Conservation (phyloP, 2,797 vertebrate species). For the Molossus molossus region DNA sequence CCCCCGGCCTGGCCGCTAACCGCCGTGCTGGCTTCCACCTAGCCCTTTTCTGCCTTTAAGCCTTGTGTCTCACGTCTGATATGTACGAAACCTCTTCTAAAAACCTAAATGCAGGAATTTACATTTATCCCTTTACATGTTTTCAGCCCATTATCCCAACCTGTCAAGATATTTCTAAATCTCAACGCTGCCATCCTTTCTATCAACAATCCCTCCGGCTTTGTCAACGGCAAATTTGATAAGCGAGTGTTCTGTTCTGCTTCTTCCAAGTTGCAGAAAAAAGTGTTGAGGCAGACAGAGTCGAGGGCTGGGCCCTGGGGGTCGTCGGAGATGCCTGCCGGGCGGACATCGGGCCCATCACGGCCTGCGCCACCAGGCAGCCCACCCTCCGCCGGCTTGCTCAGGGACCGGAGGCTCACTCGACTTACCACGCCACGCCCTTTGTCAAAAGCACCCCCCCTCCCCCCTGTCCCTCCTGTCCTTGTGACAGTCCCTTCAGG, state of each 20-base stretch:
- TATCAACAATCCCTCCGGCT: constrained; percentile 76
- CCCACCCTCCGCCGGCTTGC: neutral
- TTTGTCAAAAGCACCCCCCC: neutral
- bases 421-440: fast-evolving
- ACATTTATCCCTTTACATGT: constrained; percentile 78
- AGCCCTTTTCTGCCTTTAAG: constrained; percentile 38
- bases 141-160: constrained; percentile 79
- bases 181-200: constrained; percentile 66
- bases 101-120: constrained; percentile 70
- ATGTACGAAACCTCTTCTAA: constrained; percentile 37
- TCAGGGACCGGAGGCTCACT: neutral
- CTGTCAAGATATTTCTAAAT: constrained; percentile 77
- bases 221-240: constrained; percentile 75
- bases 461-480: neutral
- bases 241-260: neutral
- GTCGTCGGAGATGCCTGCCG: neutral
- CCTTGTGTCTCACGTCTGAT: constrained; percentile 43
- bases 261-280: neutral
- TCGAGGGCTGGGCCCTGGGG: neutral
- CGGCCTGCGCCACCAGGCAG: neutral
- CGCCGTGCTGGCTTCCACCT: neutral
- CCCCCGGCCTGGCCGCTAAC: neutral
- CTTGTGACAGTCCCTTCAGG: neutral
- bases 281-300: neutral
- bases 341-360: fast-evolving